Percentiles rank a stretch among this genome's conserved stretches.
Conservation (phyloP, 2,797 vertebrate species). For the Helostoma temminkii region DNA sequence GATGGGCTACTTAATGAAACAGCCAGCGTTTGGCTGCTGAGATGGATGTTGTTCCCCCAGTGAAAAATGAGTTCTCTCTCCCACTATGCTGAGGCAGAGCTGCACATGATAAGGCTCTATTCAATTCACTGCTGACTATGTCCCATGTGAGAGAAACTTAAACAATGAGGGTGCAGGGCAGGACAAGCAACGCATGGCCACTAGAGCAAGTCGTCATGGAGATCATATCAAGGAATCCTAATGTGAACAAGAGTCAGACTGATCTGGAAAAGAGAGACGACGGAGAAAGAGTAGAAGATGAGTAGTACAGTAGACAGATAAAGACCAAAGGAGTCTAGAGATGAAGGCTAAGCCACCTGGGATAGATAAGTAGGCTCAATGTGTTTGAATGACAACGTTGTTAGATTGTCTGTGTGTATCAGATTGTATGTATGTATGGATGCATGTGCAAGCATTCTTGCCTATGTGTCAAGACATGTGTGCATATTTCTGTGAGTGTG, state of each 20-base stretch:
- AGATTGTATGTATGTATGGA: constrained; percentile 12
- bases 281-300: constrained; percentile 73
- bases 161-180: constrained; percentile 79
- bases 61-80: constrained; percentile 83
- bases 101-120: constrained; percentile 75
- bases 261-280: constrained; percentile 78
- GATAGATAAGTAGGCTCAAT: constrained; percentile 77
- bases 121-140: constrained; percentile 72
- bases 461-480: constrained; percentile 28
- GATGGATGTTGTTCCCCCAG: constrained; percentile 80
- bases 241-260: constrained; percentile 82
- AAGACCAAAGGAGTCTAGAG: constrained; percentile 59
- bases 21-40: constrained; percentile 78
- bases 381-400: constrained; percentile 41
- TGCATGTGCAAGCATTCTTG: constrained; percentile 34
- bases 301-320: constrained; percentile 77
- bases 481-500: constrained; percentile 35
- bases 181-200: constrained; percentile 82
- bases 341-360: constrained; percentile 78
- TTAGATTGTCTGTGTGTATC: constrained; percentile 23
- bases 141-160: constrained; percentile 71
- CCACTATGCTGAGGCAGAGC: constrained; percentile 68
- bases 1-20: constrained; percentile 89
- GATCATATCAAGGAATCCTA: constrained; percentile 85
- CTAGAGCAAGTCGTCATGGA: constrained; percentile 81